phyloP scores from a whole-genome alignment of 1,140 invertebrate species.

The Amyelois transitella region DNA sequence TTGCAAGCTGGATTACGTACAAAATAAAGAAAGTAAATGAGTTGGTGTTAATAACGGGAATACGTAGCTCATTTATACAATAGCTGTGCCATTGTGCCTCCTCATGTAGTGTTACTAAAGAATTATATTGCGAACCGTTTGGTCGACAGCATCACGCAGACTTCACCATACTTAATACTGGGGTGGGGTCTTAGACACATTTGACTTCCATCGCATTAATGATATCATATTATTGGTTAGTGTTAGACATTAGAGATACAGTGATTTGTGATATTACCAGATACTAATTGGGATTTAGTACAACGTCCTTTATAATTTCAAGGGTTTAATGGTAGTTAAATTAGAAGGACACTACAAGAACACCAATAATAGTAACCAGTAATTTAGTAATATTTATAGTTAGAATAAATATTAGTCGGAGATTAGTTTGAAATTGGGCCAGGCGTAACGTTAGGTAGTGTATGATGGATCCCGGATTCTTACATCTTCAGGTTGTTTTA shows the following conservation, averaged over 20 bases:
- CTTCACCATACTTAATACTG: not conserved
- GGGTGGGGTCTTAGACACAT: conserved; percentile 14
- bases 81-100: conserved; percentile 50
- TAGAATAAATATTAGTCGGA: conserved; percentile 19
- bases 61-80: conserved; percentile 29
- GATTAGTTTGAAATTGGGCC: not conserved
- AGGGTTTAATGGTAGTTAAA: conserved; percentile 53
- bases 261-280: conserved; percentile 71
- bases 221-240: conserved; percentile 34
- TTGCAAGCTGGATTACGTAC: not conserved
- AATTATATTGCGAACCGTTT: conserved; percentile 3
- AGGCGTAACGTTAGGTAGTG: conserved; percentile 13
- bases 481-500: not conserved
- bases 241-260: conserved; percentile 59
- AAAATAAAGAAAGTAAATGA: not conserved
- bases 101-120: conserved; percentile 22
- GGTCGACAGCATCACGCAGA: conserved; percentile 2
- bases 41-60: not conserved
- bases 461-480: conserved; percentile 12
- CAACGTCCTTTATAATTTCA: conserved; percentile 64
- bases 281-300: conserved; percentile 64
- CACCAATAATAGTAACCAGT: conserved; percentile 61
- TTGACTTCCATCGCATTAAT: conserved; percentile 44
- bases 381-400: conserved; percentile 26
- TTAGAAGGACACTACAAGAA: conserved; percentile 62